Percentiles rank a stretch among this genome's conserved stretches.
These are phyloP conservation scores for Drosophila pegasa DNA, from an alignment of 2,888 invertebrate species.

Conservation along the genomic window DNA sequence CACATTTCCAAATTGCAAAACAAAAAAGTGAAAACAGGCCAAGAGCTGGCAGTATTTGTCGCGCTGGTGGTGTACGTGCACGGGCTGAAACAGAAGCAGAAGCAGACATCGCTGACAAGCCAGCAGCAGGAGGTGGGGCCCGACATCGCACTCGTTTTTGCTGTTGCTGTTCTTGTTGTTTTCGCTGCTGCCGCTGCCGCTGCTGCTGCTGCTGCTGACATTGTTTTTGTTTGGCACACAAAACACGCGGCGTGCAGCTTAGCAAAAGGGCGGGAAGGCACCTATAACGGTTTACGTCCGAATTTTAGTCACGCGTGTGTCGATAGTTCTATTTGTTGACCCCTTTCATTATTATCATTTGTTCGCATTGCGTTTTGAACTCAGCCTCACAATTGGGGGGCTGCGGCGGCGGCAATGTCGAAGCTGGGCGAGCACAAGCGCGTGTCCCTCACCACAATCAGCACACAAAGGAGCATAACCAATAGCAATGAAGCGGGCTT, in stretches of 20 bases:
- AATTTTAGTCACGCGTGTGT: conserved; percentile 9
- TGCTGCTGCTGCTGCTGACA: conserved; percentile 15
- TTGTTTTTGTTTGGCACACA: conserved; percentile 69
- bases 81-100: conserved; percentile 44
- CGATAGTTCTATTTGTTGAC: not conserved
- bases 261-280: conserved; percentile 72
- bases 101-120: conserved; percentile 57
- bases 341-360: not conserved
- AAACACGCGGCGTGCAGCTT: conserved; percentile 63
- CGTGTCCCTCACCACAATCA: conserved; percentile 82
- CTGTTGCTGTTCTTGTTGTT: conserved; percentile 11
- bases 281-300: conserved; percentile 26
- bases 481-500: conserved; percentile 42
- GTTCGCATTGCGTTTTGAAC: conserved; percentile 15
- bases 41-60: conserved; percentile 45
- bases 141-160: conserved; percentile 30
- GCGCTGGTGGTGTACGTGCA: conserved; percentile 74
- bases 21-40: conserved; percentile 63
- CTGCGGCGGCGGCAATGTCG: conserved; percentile 68
- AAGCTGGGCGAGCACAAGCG: conserved; percentile 80
- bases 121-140: conserved; percentile 59
- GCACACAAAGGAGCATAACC: conserved; percentile 43
- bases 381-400: conserved; percentile 55
- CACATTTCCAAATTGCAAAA: conserved; percentile 37
- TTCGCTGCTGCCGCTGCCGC: conserved; percentile 8